Conservation (phyloP, 2,888 invertebrate species). For the Slavum lentiscoides region DNA sequence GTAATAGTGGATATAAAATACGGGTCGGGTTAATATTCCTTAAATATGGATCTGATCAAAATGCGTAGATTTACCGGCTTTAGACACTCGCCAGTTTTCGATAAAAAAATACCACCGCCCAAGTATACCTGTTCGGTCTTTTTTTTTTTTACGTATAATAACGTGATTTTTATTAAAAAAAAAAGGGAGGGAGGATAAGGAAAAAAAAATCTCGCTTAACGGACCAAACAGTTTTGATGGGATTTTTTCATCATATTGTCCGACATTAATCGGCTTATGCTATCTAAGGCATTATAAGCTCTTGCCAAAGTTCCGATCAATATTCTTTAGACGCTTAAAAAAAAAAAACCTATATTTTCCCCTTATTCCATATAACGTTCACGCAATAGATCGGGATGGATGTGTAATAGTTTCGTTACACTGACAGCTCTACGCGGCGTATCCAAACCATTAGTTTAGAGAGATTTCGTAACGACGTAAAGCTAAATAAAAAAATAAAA, state of each 20-base stretch:
- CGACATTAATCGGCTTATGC: constrained; percentile 52
- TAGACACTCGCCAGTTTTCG: constrained; percentile 19
- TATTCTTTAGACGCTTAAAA: constrained; percentile 49
- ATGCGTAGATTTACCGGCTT: constrained; percentile 12
- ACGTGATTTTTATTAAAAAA: constrained; percentile 45
- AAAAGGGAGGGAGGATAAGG: too few relatives aligned
- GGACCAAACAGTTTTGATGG: constrained; percentile 43
- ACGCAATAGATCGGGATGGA: constrained; percentile 36
- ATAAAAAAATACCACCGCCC: not conserved
- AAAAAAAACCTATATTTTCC: constrained; percentile 35
- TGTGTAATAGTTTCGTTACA: constrained; percentile 36
- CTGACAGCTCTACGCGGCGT: constrained; percentile 31
- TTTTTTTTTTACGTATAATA: constrained; percentile 20
- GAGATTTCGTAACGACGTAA: constrained; percentile 29
- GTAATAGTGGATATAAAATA: too few relatives aligned
- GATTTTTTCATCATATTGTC: constrained; percentile 49
- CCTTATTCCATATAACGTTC: not conserved
- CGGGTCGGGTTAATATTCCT: not conserved
- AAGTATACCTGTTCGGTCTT: constrained; percentile 12
- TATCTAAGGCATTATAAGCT: constrained; percentile 47
- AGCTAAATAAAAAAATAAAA: constrained; percentile 12
- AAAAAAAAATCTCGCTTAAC: constrained; percentile 36
- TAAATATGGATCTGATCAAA: constrained; percentile 8
- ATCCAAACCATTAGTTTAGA: constrained; percentile 40
- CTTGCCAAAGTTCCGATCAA: constrained; percentile 48